Conservation (phyloP, 2,797 vertebrate species). For the Jordanella pulchra region DNA sequence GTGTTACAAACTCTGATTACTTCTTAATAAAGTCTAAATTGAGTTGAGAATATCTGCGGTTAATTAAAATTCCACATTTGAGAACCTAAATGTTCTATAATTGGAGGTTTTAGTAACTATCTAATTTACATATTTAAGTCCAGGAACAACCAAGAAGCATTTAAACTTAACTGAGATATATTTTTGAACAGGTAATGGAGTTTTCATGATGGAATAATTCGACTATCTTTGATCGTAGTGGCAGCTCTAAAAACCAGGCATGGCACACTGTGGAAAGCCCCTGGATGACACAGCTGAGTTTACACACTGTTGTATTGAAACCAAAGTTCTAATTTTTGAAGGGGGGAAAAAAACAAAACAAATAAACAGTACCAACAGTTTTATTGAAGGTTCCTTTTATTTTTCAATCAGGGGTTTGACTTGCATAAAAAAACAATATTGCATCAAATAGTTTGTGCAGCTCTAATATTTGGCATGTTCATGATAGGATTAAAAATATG, state of each 20-base stretch:
- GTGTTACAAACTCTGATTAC: constrained; percentile 27
- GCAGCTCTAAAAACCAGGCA: constrained; percentile 13
- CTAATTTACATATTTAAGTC: not conserved
- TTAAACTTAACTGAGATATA: not conserved
- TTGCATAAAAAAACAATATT: constrained; percentile 44
- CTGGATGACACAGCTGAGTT: constrained; percentile 1
- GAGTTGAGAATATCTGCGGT: not conserved
- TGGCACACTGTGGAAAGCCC: constrained; percentile 23
- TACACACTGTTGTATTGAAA: constrained; percentile 11
- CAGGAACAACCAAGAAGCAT: not conserved
- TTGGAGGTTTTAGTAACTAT: not conserved
- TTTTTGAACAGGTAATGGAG: not conserved
- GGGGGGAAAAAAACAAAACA: constrained; percentile 8
- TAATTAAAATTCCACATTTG: constrained; percentile 5
- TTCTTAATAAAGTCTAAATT: constrained; percentile 13
- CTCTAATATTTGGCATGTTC: constrained; percentile 37
- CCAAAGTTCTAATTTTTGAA: constrained; percentile 9
- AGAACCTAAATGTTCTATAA: not conserved
- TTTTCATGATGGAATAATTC: not conserved
- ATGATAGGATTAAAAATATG: constrained; percentile 1
- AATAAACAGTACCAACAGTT: constrained; percentile 17
- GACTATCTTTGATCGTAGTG: constrained; percentile 10
- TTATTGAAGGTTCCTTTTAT: constrained; percentile 33
- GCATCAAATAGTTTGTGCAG: constrained; percentile 48
- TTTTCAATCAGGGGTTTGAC: constrained; percentile 39